Evolutionary conservation across 2,797 vertebrate genomes (phyloP).

Genomic region (Chromis chromis): DNA sequence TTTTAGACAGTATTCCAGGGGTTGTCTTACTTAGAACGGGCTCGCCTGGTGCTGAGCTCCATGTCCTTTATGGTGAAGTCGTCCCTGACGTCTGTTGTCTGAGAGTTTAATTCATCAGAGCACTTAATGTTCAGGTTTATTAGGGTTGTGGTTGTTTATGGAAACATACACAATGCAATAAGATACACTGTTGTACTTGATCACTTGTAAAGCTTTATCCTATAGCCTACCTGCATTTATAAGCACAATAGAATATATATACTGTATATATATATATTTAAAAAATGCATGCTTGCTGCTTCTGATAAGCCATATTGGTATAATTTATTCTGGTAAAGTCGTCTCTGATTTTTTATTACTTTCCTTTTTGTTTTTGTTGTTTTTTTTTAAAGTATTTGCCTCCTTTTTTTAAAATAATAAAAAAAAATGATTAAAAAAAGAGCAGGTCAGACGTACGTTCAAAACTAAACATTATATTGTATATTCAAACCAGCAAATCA

Average conservation of each 20-base stretch:
- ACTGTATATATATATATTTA: not conserved
- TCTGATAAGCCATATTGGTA: constrained; percentile 24
- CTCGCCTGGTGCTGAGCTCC: constrained; percentile 17
- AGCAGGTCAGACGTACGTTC: not conserved
- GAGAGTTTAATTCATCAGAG: not conserved
- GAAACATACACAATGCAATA: constrained; percentile 18
- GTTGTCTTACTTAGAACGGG: not conserved
- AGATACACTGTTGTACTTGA: not conserved
- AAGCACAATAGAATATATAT: constrained; percentile 9
- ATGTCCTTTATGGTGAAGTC: constrained; percentile 1
- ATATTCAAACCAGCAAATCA: constrained; percentile 12
- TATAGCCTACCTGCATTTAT: constrained; percentile 13
- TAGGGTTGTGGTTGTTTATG: not conserved
- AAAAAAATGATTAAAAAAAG: not conserved
- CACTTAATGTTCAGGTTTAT: constrained; percentile 1
- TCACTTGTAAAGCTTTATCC: constrained; percentile 21
- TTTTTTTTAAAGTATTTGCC: constrained; percentile 62
- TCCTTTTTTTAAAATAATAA: constrained; percentile 25
- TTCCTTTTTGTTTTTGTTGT: not conserved
- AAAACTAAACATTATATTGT: not conserved
- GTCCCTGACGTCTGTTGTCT: constrained; percentile 14
- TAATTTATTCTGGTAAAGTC: constrained; percentile 17
- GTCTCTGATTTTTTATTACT: constrained; percentile 22
- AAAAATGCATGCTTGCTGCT: constrained; percentile 42
- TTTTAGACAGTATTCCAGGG: constrained; percentile 29